Evolutionary conservation across 2,797 vertebrate species (phyloP), one percentile per base, ranked within the genome.

Genomic region (Melanotaenia boesemani): DNA sequence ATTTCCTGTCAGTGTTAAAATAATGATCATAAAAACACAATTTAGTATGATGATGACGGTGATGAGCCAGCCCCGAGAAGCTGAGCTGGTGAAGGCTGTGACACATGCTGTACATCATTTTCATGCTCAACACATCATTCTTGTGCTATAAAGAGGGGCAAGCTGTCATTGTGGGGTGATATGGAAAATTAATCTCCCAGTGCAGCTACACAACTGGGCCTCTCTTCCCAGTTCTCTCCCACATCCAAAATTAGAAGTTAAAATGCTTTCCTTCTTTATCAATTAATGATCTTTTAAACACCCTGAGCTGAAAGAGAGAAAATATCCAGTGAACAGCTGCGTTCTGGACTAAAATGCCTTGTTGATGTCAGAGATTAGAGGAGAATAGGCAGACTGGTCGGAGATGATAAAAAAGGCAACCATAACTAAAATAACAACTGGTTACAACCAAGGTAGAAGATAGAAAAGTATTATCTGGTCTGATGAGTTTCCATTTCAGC

Each of bases 311-410:
- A 30, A 30, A 30, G 28, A 30, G 28, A 30, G 39, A 41, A 15
- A 41, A 41, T 3, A 39, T 39, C 28, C n/a, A 61, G n/a, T 8
- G 24, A 65, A 37, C 22, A 5, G 41, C 16, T 48, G 6, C 83
- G 58, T 5, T 71, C 1, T 71, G 67, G 36, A 28, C 3, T 15
- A 44, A 81, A 71, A 76, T 70, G 44, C 30, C 72, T 78, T 75
- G 60, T 74, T 77, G 64, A 74, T 79, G 76, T 64, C 63, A 71
- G 66, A 85, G 67, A 70, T 74, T 63, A 79, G 62, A 50, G 59
- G 50, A 63, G 64, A 84, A 74, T 65, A 22, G 34, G 18, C 60
- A 76, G 70, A 76, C 69, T 66, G 72, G 48, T 72, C 75, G 2
- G 15, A 63, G 61, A 12, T 77, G 61, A 66, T 52, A 65, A 22